These are phyloP conservation scores for Cirrhinus mrigala DNA, from an alignment of 2,797 vertebrate genomes.

Conservation along the genomic window DNA sequence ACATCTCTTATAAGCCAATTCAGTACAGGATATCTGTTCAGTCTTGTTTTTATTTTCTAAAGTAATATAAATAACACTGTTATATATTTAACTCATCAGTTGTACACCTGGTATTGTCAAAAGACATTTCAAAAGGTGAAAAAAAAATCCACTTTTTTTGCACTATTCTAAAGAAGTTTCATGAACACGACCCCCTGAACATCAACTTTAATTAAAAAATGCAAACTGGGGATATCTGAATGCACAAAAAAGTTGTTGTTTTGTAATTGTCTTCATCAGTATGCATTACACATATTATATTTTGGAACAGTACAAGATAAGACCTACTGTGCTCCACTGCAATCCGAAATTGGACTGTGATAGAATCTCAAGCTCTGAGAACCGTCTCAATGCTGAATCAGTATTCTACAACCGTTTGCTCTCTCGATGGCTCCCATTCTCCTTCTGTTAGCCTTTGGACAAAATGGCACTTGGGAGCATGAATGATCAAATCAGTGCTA, in stretches of 20 bases:
- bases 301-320: constrained; percentile 36
- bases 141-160: background rate
- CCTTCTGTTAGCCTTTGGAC: constrained; percentile 42
- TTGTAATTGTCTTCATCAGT: constrained; percentile 38
- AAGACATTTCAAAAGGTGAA: background rate
- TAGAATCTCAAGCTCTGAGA: constrained; percentile 32
- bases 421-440: constrained; percentile 47
- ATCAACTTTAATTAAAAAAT: background rate
- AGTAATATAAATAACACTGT: background rate
- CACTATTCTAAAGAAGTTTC: background rate
- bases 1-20: background rate
- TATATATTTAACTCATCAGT: background rate
- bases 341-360: constrained; percentile 18
- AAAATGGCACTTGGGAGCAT: constrained; percentile 38
- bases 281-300: constrained; percentile 26
- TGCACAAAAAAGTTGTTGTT: background rate
- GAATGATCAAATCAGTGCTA: constrained; percentile 47
- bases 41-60: background rate
- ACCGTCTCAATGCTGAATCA: constrained; percentile 25
- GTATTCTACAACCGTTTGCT: constrained; percentile 39
- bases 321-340: constrained; percentile 26
- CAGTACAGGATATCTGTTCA: background rate
- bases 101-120: background rate
- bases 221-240: background rate
- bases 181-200: background rate